Evolutionary conservation across 1,140 invertebrate species (phyloP).

Genomic region (Nebria ingens): DNA sequence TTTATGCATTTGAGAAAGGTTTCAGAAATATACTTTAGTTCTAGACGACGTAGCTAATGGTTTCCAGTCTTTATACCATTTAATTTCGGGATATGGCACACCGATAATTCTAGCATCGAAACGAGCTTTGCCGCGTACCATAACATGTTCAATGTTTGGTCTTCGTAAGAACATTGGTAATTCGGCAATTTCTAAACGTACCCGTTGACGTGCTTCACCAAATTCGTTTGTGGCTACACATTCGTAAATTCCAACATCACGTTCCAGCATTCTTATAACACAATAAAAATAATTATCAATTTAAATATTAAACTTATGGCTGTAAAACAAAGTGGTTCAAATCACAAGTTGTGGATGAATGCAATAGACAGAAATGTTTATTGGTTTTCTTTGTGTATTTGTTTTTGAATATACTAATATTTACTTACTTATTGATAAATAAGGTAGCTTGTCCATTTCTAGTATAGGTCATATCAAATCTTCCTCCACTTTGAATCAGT

Average conservation of each 20-base stretch:
- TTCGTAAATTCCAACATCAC: conserved; percentile 88
- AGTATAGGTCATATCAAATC: conserved; percentile 76
- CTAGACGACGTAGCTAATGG: conserved; percentile 68
- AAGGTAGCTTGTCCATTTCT: conserved; percentile 80
- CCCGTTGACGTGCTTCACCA: conserved; percentile 74
- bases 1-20: neutral
- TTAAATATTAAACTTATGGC: no score
- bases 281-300: no score
- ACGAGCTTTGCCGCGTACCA: conserved; percentile 58
- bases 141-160: conserved; percentile 70
- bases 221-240: conserved; percentile 88
- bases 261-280: conserved; percentile 69
- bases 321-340: no score
- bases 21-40: conserved; percentile 54
- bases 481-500: conserved; percentile 66
- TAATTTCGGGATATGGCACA: conserved; percentile 87
- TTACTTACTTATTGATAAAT: conserved; percentile 66
- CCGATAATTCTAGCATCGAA: conserved; percentile 81
- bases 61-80: conserved; percentile 96
- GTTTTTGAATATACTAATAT: no score
- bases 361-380: no score
- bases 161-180: conserved; percentile 81
- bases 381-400: no score
- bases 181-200: conserved; percentile 80
- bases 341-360: no score